Conservation (phyloP, 2,113 vertebrate species). For the Nanorana parkeri region DNA sequence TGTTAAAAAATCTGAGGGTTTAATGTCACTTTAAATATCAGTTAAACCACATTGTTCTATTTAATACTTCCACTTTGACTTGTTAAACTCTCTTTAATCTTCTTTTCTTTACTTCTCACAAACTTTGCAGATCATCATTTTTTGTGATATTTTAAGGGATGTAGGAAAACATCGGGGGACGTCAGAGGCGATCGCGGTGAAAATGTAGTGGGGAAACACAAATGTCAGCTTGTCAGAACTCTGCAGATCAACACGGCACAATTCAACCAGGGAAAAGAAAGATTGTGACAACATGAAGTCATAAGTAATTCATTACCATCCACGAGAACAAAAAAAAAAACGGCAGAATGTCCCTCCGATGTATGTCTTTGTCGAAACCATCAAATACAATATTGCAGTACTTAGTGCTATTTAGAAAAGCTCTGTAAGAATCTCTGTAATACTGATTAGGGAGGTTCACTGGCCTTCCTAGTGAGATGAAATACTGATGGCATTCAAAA, state of each 20-base stretch:
- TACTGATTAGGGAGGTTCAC: no score
- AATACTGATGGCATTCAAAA: no score
- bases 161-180: slow-evolving; percentile 12
- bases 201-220: slow-evolving; percentile 16
- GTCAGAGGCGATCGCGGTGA: slow-evolving; percentile 12
- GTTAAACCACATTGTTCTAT: no score
- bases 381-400: neutral
- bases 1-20: no score
- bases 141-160: neutral
- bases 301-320: slow-evolving; percentile 33
- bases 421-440: no score
- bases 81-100: neutral
- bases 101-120: neutral
- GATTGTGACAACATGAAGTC: slow-evolving; percentile 31
- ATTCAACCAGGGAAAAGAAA: slow-evolving; percentile 16
- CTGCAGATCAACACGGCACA: neutral
- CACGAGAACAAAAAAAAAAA: neutral
- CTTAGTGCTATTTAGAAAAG: no score
- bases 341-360: neutral
- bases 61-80: neutral
- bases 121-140: neutral
- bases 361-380: neutral
- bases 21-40: no score
- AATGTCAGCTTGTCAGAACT: slow-evolving; percentile 33
- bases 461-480: no score